Conservation (phyloP, 2,888 invertebrate genomes). For the Ochropleura plecta region DNA sequence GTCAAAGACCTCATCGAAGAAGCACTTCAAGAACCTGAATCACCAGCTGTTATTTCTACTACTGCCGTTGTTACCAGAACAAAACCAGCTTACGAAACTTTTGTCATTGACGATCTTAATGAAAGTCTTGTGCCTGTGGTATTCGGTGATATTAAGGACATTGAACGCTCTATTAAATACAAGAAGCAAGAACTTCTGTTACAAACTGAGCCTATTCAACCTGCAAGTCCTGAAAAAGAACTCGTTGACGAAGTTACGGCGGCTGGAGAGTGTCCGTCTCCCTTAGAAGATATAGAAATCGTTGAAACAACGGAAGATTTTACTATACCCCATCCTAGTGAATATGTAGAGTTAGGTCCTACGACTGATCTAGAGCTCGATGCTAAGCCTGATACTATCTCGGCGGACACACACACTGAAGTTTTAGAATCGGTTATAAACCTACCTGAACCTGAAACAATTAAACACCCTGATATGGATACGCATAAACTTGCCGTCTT, state of each 20-base stretch:
- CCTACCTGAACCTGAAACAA: conserved; percentile 55
- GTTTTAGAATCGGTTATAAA: conserved; percentile 62
- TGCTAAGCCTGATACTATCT: conserved; percentile 75
- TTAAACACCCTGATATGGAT: conserved; percentile 47
- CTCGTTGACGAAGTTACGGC: neutral
- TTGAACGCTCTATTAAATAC: conserved; percentile 68
- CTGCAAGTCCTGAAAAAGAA: conserved; percentile 25
- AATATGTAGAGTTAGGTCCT: conserved; percentile 36
- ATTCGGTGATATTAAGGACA: conserved; percentile 74
- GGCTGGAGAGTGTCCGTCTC: conserved; percentile 18
- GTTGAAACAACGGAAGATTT: conserved; percentile 43
- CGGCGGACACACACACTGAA: conserved; percentile 74
- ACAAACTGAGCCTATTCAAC: conserved; percentile 34
- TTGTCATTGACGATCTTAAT: conserved; percentile 73
- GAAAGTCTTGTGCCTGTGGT: conserved; percentile 78
- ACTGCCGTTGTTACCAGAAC: conserved; percentile 16
- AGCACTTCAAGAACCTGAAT: conserved; percentile 55
- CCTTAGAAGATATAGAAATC: conserved; percentile 53
- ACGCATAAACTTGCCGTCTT: conserved; percentile 49
- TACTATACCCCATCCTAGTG: conserved; percentile 39
- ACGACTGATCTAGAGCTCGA: conserved; percentile 31
- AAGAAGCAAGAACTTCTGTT: conserved; percentile 47
- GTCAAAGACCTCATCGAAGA: conserved; percentile 58
- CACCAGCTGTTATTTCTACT: neutral
- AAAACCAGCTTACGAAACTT: conserved; percentile 53